Evolutionary conservation across 2,113 vertebrate genomes (phyloP).

Genomic region (Pelvicachromis taeniatus): DNA sequence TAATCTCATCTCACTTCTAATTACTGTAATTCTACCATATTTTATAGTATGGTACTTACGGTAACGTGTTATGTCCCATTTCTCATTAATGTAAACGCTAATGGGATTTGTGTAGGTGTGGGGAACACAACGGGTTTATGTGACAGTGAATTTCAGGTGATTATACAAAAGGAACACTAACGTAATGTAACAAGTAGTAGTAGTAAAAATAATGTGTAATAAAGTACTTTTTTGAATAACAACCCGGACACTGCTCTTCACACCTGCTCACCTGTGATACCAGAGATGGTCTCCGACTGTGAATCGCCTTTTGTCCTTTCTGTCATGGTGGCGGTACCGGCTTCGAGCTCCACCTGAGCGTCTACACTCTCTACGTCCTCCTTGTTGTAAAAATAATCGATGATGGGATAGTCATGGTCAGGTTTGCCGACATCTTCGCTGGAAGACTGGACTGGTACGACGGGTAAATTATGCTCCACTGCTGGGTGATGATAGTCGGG

Average conservation of each 20-base stretch:
- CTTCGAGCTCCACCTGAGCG: background rate
- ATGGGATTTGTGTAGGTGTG: too few species aligned
- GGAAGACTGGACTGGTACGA: background rate
- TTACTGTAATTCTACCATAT: background rate
- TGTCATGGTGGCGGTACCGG: background rate
- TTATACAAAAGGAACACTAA: background rate
- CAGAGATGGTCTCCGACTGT: background rate
- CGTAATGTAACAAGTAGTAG: background rate
- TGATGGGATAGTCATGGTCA: background rate
- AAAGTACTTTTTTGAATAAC: background rate
- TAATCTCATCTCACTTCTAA: background rate
- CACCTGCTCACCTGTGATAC: conserved; percentile 32
- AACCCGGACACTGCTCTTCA: background rate
- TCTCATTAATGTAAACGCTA: too few species aligned
- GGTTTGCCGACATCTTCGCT: background rate
- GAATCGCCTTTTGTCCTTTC: background rate
- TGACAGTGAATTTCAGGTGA: too few species aligned
- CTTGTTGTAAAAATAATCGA: background rate
- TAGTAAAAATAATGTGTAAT: background rate
- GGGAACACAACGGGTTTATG: too few species aligned
- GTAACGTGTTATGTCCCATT: too few species aligned
- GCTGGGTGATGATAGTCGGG: background rate
- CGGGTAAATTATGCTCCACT: conserved; percentile 20
- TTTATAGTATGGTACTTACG: background rate
- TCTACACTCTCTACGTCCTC: background rate